Conservation (phyloP, 2,888 invertebrate genomes). For the Petrophora chlorosata region DNA sequence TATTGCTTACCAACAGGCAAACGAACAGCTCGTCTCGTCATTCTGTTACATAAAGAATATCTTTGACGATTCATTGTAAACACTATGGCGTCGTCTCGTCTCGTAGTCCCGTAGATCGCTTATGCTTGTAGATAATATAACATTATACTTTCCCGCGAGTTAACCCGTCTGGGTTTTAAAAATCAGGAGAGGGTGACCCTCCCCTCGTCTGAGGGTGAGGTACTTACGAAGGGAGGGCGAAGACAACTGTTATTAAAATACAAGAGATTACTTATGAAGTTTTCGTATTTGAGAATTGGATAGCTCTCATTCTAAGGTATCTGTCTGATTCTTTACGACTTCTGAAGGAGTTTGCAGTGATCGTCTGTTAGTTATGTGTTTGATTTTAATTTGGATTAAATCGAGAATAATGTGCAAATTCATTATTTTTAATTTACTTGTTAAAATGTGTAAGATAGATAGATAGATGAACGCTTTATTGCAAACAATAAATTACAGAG, state of each 20-base stretch:
- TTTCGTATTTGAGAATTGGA: conserved; percentile 56
- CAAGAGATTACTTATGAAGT: conserved; percentile 67
- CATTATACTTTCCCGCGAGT: conserved; percentile 47
- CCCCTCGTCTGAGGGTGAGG: conserved; percentile 45
- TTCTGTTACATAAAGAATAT: no score
- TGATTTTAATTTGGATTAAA: no score
- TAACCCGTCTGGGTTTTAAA: conserved; percentile 79
- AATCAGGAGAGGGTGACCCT: conserved; percentile 66
- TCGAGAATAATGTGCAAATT: no score
- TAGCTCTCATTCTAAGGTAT: conserved; percentile 31
- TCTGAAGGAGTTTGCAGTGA: not conserved
- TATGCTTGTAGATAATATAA: conserved; percentile 5
- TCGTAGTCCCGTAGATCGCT: not conserved
- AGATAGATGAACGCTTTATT: no score
- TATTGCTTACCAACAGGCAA: no score
- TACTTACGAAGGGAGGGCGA: conserved; percentile 57
- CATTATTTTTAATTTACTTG: no score
- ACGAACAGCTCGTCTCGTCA: no score
- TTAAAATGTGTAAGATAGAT: no score
- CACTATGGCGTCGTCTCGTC: no score
- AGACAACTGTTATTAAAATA: conserved; percentile 79
- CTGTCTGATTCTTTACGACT: conserved; percentile 4
- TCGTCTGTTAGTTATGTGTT: not conserved
- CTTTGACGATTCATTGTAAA: no score
- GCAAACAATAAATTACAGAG: no score